phyloP scores from a whole-genome alignment of 2,888 invertebrate species.

The Erebia palarica region DNA sequence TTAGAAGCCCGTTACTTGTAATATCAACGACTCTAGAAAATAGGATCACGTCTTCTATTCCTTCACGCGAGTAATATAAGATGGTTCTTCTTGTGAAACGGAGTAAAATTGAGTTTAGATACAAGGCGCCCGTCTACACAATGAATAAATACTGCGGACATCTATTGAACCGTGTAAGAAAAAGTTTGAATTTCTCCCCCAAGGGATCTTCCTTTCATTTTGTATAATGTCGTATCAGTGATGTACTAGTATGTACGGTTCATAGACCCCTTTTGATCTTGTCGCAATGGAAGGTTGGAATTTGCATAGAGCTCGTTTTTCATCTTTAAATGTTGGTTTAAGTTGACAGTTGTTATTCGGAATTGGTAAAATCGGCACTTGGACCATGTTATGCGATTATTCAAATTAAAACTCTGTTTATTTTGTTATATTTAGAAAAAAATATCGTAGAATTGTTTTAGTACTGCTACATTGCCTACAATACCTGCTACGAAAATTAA shows the following conservation, averaged over 20 bases:
- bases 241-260: background rate
- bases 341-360: no score
- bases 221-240: conserved; percentile 2
- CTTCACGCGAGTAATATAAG: conserved; percentile 7
- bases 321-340: no score
- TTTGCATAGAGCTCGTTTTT: background rate
- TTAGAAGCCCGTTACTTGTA: background rate
- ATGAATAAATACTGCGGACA: conserved; percentile 10
- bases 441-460: no score
- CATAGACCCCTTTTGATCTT: background rate
- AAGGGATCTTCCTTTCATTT: background rate
- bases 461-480: no score
- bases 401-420: no score
- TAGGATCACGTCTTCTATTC: conserved; percentile 7
- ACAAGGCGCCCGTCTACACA: background rate
- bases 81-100: conserved; percentile 1
- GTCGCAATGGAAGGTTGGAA: background rate
- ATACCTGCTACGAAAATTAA: no score
- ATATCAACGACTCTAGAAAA: conserved; percentile 11
- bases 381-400: no score
- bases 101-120: conserved; percentile 2
- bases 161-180: conserved; percentile 14
- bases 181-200: conserved; percentile 9
- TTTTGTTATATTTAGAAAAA: no score
- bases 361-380: no score